These are phyloP conservation scores for Diachasmimorpha longicaudata DNA, from an alignment of 1,140 invertebrate species.

Conservation along the genomic window DNA sequence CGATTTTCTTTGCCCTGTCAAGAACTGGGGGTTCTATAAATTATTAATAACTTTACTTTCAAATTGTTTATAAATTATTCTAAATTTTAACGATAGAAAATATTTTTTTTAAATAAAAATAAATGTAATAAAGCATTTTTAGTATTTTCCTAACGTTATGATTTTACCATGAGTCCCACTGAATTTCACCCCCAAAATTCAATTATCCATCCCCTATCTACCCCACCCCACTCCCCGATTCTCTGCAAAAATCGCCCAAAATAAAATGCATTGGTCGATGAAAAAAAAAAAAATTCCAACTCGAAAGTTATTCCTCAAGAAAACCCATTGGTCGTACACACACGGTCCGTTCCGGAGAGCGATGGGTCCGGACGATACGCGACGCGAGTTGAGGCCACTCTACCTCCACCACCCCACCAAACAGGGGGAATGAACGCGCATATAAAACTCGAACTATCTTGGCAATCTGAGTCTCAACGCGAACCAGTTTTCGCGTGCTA, in stretches of 20 bases:
- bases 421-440: neutral
- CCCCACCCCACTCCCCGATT: no score
- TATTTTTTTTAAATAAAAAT: no score
- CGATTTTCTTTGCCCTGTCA: no score
- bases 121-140: no score
- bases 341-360: neutral
- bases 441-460: conserved; percentile 7
- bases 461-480: conserved; percentile 3
- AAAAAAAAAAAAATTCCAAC: neutral
- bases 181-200: no score
- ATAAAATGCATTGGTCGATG: neutral
- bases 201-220: no score
- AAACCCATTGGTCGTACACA: neutral
- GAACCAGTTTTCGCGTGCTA: conserved; percentile 10
- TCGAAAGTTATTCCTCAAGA: neutral
- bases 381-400: neutral
- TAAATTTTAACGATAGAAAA: no score
- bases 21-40: no score
- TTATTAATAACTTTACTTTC: no score
- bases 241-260: neutral
- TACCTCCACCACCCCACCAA: neutral
- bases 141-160: no score
- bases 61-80: no score
- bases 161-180: no score
- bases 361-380: neutral